Conservation (phyloP, 1,140 invertebrate species). For the Scaptomyza pallida region DNA sequence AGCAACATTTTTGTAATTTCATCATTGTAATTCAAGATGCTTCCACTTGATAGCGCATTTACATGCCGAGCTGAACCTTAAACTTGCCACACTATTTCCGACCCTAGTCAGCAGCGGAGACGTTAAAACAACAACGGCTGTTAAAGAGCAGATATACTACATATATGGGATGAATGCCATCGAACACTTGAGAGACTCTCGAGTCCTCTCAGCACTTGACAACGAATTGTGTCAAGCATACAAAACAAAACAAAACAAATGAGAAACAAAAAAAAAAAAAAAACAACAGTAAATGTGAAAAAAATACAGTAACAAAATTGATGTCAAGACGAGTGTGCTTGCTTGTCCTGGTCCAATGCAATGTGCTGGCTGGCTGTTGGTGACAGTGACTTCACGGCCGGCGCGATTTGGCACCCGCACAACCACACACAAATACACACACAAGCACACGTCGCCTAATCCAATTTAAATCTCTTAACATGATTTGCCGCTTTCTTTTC, state of each 20-base stretch:
- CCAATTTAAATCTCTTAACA: slow-evolving; percentile 82
- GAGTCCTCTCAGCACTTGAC: slow-evolving; percentile 62
- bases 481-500: slow-evolving; percentile 82
- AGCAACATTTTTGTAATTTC: not conserved
- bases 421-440: slow-evolving; percentile 13
- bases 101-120: not conserved
- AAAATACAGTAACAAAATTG: slow-evolving; percentile 74
- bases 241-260: slow-evolving; percentile 63
- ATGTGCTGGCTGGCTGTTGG: not conserved
- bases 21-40: not conserved
- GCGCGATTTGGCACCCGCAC: slow-evolving; percentile 40
- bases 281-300: slow-evolving; percentile 42
- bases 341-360: slow-evolving; percentile 13
- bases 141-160: slow-evolving; percentile 70
- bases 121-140: slow-evolving; percentile 32
- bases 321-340: slow-evolving; percentile 62
- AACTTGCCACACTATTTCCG: not conserved
- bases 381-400: slow-evolving; percentile 53
- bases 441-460: slow-evolving; percentile 68
- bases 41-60: not conserved
- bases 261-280: slow-evolving; percentile 22
- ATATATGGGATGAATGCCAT: slow-evolving; percentile 61
- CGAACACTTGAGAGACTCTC: slow-evolving; percentile 58
- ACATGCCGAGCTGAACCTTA: not conserved
- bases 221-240: slow-evolving; percentile 76